phyloP scores from a whole-genome alignment of 1,140 invertebrate genomes.

The Brachionus rubens region DNA sequence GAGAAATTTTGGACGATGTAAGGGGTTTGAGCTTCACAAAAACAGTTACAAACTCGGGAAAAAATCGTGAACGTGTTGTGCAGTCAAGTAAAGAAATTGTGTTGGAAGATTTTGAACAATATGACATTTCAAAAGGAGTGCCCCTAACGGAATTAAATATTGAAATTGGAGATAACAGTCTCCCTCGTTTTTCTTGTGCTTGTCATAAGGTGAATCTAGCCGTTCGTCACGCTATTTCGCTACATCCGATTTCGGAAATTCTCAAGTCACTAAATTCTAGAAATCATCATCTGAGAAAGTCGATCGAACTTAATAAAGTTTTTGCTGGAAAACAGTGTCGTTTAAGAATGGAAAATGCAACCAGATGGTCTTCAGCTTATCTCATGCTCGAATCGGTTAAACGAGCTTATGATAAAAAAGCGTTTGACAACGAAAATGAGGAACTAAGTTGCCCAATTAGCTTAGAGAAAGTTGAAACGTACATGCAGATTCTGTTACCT shows the following conservation, averaged over 20 bases:
- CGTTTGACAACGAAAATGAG: not conserved
- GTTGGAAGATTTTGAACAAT: not conserved
- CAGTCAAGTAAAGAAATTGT: not conserved
- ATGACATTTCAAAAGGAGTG: not conserved
- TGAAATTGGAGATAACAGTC: not conserved
- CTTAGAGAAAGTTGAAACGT: constrained; percentile 11
- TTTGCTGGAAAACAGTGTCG: not conserved
- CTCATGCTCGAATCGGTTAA: constrained; percentile 11
- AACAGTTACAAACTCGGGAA: too few species aligned
- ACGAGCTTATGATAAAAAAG: not conserved
- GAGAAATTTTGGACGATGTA: too few species aligned
- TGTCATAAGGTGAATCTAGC: not conserved
- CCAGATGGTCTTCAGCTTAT: constrained; percentile 26
- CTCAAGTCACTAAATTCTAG: not conserved
- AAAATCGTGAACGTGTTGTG: too few species aligned
- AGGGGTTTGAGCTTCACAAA: too few species aligned
- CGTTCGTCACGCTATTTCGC: not conserved
- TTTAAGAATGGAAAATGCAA: not conserved
- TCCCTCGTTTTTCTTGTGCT: constrained; percentile 4
- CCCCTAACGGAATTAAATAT: not conserved
- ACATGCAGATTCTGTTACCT: not conserved
- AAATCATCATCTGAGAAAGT: not conserved
- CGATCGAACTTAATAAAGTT: not conserved
- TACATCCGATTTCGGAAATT: not conserved
- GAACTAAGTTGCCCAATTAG: constrained; percentile 5